Percentiles rank a stretch among this genome's conserved stretches.
Evolutionary conservation across 2,113 vertebrate genomes (phyloP).

Genomic region (Danionella cerebrum): DNA sequence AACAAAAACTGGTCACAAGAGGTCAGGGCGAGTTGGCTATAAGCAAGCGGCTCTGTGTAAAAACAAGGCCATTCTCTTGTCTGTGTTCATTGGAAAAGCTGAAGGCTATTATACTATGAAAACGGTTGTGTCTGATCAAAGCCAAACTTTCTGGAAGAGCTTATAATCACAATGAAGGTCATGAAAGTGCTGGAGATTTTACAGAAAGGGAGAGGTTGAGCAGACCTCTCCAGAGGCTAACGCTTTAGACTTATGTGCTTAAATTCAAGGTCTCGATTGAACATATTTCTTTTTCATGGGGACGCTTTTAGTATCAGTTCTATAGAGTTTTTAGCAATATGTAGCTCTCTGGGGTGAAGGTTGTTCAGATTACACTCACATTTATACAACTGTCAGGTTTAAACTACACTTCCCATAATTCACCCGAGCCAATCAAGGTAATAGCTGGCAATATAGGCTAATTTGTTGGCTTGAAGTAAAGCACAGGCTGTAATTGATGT

Average conservation of each 20-base stretch:
- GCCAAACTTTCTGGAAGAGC: not conserved
- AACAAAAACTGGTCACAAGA: not conserved
- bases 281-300: not conserved
- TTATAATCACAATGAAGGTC: not conserved
- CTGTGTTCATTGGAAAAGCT: not conserved
- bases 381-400: not conserved
- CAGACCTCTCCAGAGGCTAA: not conserved
- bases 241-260: not conserved
- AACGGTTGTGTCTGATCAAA: not conserved
- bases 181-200: not conserved
- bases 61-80: not conserved
- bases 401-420: conserved; percentile 6
- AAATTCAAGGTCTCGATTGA: not conserved
- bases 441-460: not conserved
- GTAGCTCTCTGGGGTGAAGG: not conserved
- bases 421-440: not conserved
- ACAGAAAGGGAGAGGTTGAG: not conserved
- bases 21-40: not conserved
- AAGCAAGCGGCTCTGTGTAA: not conserved
- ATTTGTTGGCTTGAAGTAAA: not conserved
- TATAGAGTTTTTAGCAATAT: not conserved
- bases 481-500: not conserved
- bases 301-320: not conserved
- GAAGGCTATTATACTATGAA: not conserved
- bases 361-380: not conserved